Percentiles rank a stretch among this genome's conserved stretches.
Conservation (phyloP, 2,797 vertebrate species). For the Hippopotamyrus pictus region DNA sequence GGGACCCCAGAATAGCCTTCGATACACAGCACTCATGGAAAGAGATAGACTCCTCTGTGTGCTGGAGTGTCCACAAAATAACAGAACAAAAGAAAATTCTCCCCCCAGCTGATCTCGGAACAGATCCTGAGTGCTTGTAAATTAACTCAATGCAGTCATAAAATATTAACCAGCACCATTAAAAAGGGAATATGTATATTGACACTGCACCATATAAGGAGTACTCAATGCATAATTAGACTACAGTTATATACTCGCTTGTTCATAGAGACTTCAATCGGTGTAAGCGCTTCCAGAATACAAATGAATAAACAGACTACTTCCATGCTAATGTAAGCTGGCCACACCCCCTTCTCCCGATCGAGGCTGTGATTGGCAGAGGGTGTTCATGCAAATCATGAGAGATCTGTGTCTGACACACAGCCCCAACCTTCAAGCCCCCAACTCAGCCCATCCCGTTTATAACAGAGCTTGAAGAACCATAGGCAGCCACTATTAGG, state of each 20-base stretch:
- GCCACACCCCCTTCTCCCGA: constrained; percentile 13
- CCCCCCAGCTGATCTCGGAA: neutral
- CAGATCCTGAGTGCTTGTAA: neutral
- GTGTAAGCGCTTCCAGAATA: neutral
- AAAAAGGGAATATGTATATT: neutral
- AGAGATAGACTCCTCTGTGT: neutral
- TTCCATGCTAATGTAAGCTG: constrained; percentile 16
- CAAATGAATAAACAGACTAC: neutral
- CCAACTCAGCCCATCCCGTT: constrained; percentile 20
- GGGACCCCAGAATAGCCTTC: neutral
- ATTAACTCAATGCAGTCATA: neutral
- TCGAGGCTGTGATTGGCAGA: constrained; percentile 17
- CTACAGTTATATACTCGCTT: neutral
- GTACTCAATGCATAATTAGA: neutral
- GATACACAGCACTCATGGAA: neutral
- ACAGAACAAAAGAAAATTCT: neutral
- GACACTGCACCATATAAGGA: neutral
- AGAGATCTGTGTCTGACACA: constrained; percentile 39
- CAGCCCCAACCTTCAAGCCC: constrained; percentile 25
- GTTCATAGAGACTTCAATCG: constrained; percentile 17
- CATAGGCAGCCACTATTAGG: constrained; percentile 57
- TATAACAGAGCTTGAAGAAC: constrained; percentile 22
- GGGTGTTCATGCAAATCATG: constrained; percentile 17
- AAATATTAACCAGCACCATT: neutral
- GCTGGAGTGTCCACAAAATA: neutral